Base-by-base conservation (phyloP, 1,140 invertebrate genomes). In the Sminthurides bifidus region DNA sequence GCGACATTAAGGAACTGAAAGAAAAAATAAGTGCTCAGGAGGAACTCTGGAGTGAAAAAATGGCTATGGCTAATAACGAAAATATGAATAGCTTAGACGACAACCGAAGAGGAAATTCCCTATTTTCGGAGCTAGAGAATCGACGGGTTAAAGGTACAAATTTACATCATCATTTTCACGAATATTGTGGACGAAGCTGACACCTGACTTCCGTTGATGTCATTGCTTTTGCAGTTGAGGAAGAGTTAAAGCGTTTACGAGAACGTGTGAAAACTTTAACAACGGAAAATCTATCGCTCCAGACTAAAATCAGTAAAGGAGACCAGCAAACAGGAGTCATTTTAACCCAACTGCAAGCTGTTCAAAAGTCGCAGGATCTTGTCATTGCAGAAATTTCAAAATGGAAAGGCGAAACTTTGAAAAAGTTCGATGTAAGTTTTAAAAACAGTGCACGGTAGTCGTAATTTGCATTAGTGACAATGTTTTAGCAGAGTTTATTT, bases 11-110 rank as follows among this genome's bases (percentile, higher is more conserved):
- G 8, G 41, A 43, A 43, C 21, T 43, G 6, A 43, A 43, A 8
- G 41, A 43, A n/a, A 43, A 43, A 43, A 43, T 43, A 12, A 43
- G 21, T 14, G 19, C 21, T 43, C 41, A 43, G 21, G 41, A 43
- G 21, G 41, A 43, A 21, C 12, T 43, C 12, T 43, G 21, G 8
- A 43, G 6, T 6, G 41, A 43, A 6, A 43, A 43, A 14, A 14
- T 43, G 21, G 21, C 12, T 43, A 21, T 21, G 21, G 41, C 41
- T 8, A 12, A 14, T 21, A 10, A 10, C 12, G 12, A 12, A n/a
- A 43, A 43, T 43, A 21, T 43, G 6, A 6, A 6, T n/a, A 21
- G 21, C 21, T 12, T 6, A 8, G 41, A 43, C 21, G 41, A 43
- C 21, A 12, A 43, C 6, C 12, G 41, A 21, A 43, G 41, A 19